A percentile compares a stretch with the other conserved stretches of the same genome.
phyloP scores from a whole-genome alignment of 2,113 vertebrate genomes.

The Podocnemis expansa region DNA sequence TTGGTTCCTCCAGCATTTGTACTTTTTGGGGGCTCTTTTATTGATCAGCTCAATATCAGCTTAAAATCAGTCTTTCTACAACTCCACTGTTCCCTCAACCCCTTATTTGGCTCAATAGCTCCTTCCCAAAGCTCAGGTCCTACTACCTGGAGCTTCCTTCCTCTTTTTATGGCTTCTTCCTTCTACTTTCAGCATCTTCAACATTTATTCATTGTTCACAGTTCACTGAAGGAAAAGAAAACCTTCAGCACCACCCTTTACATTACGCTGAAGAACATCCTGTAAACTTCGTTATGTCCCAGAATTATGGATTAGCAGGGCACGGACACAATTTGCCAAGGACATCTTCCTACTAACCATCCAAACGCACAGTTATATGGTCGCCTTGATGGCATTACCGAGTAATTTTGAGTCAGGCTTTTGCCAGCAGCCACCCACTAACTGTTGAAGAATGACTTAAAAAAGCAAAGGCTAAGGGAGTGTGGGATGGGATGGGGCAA shows the following conservation, averaged over 20 bases:
- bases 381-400: conserved; percentile 24
- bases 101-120: background rate
- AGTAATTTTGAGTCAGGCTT: conserved; percentile 12
- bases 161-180: background rate
- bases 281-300: conserved; percentile 5
- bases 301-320: conserved; percentile 12
- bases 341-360: conserved; percentile 14
- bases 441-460: background rate
- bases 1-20: too few relatives aligned
- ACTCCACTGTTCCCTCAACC: background rate
- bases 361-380: conserved; percentile 2
- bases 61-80: background rate
- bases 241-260: background rate
- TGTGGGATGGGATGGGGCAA: background rate
- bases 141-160: background rate
- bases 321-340: conserved; percentile 12
- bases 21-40: background rate
- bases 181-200: background rate
- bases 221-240: conserved; percentile 6
- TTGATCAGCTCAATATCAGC: background rate
- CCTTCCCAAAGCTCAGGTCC: background rate
- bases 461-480: background rate
- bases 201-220: background rate
- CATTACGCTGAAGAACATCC: background rate
- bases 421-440: background rate